Evolutionary conservation across 2,113 vertebrate genomes (phyloP).

Genomic region (Athene noctua): DNA sequence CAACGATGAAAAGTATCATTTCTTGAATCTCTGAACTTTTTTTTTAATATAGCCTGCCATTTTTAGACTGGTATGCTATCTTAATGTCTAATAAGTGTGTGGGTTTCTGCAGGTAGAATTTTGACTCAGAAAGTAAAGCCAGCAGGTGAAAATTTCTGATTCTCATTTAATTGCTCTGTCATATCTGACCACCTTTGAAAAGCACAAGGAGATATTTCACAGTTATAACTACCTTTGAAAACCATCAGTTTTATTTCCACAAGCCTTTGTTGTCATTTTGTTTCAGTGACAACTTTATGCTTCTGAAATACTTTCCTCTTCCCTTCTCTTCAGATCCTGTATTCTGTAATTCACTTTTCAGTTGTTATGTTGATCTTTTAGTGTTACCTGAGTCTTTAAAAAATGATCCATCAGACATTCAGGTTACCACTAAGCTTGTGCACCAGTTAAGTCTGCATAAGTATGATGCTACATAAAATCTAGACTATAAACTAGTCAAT

Average conservation of each 20-base stretch:
- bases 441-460: background rate
- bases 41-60: accelerated
- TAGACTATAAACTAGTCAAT: background rate
- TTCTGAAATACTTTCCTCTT: background rate
- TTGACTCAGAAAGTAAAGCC: background rate
- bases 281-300: background rate
- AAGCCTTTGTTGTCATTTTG: background rate
- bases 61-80: background rate
- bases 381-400: background rate
- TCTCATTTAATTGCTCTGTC: background rate
- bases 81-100: background rate
- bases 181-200: background rate
- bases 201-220: background rate
- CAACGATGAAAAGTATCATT: background rate
- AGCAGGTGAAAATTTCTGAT: background rate
- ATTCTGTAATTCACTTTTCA: background rate
- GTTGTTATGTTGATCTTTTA: background rate
- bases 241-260: background rate
- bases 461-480: background rate
- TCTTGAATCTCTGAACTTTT: background rate
- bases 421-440: background rate
- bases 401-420: background rate
- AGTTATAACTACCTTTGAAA: background rate
- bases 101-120: background rate
- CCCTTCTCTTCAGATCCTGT: background rate